phyloP scores from a whole-genome alignment of 2,797 vertebrate genomes.

The Acanthurus tractus region DNA sequence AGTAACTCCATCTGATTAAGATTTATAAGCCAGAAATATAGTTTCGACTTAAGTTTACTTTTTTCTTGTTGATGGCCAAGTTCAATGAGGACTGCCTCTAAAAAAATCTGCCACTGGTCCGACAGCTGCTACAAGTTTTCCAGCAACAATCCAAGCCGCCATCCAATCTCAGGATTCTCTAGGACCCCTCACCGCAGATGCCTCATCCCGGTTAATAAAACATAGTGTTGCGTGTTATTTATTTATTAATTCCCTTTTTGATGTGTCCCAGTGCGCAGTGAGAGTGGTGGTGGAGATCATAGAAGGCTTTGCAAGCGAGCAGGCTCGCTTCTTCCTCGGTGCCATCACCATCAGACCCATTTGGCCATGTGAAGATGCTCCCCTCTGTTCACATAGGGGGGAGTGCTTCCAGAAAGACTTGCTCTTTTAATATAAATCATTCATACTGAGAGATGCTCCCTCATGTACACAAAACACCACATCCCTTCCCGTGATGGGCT shows the following conservation, averaged over 20 bases:
- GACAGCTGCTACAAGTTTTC: slow-evolving; percentile 58
- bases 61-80: background rate
- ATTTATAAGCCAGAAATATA: slow-evolving; percentile 1
- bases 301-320: slow-evolving; percentile 62
- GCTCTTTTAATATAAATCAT: slow-evolving; percentile 83
- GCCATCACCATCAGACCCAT: slow-evolving; percentile 77
- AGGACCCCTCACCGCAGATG: slow-evolving; percentile 63
- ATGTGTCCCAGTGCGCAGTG: slow-evolving; percentile 70
- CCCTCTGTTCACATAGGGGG: slow-evolving; percentile 67
- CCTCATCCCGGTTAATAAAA: slow-evolving; percentile 82
- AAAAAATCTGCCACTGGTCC: slow-evolving; percentile 28
- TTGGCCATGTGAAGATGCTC: slow-evolving; percentile 75
- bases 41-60: background rate
- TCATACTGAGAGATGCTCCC: slow-evolving; percentile 79
- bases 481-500: slow-evolving; percentile 68
- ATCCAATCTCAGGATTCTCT: slow-evolving; percentile 71
- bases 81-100: slow-evolving; percentile 16
- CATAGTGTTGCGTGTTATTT: slow-evolving; percentile 83
- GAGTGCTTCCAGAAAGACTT: slow-evolving; percentile 73
- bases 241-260: slow-evolving; percentile 82
- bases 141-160: slow-evolving; percentile 44
- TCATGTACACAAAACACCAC: slow-evolving; percentile 82
- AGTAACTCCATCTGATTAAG: background rate
- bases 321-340: slow-evolving; percentile 61
- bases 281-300: slow-evolving; percentile 72